A percentile compares a stretch with the other conserved stretches of the same genome.
Evolutionary conservation across 2,888 invertebrate genomes (phyloP).

Genomic region (Myopa tessellatipennis): DNA sequence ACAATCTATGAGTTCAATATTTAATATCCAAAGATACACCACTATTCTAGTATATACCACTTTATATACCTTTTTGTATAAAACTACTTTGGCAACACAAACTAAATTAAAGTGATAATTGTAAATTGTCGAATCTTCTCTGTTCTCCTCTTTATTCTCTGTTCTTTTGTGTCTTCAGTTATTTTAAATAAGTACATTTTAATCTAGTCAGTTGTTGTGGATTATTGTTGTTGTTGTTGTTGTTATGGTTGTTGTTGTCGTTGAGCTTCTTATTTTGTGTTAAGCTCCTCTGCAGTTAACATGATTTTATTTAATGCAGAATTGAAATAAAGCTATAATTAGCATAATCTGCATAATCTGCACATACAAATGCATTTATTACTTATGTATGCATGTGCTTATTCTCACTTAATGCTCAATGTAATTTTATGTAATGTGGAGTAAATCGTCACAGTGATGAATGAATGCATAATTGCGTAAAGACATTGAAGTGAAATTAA

Average conservation of each 20-base stretch:
- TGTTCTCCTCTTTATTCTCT: no score
- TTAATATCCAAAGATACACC: no score
- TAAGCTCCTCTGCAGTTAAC: background rate
- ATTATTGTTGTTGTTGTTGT: background rate
- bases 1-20: no score
- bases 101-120: no score
- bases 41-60: no score
- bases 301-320: constrained; percentile 22
- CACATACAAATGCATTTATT: background rate
- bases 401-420: background rate
- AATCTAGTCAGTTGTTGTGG: background rate
- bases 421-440: background rate
- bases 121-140: no score
- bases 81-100: no score
- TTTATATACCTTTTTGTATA: no score
- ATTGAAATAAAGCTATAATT: constrained; percentile 32
- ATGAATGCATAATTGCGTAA: constrained; percentile 39
- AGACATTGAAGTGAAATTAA: constrained; percentile 28
- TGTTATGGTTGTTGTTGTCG: background rate
- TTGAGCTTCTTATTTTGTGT: background rate
- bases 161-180: no score
- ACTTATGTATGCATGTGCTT: background rate
- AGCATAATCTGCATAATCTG: constrained; percentile 31
- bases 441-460: constrained; percentile 1
- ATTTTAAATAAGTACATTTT: no score